Base-by-base conservation (phyloP, 2,888 invertebrate genomes). In the Drosophila fungiperda region DNA sequence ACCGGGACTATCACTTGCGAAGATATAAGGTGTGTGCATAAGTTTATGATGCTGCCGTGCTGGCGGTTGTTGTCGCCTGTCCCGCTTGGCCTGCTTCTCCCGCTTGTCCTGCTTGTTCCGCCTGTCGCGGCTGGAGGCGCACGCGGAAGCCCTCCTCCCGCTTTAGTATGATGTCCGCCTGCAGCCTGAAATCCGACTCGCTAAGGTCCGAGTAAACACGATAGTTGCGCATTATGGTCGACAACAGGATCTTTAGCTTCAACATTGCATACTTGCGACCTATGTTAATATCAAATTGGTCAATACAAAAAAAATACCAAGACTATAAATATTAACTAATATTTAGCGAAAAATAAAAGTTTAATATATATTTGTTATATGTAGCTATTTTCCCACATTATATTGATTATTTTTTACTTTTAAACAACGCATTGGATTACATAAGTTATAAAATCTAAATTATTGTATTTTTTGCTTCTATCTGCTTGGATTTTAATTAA, bases 231-330 rank as follows among this genome's bases (percentile, higher is more conserved):
- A 97, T 91, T 83, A 97, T 95, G 67, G 96, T 96, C 8, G 96
- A 96, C 26, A 97, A 94, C 72, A 97, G 94, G 71, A 96, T 96
- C 93, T 97, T 97, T 88, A 96, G 93, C 92, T 97, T 96, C 81
- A 97, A 93, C 96, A 96, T 96, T 45, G 96, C 96, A 91, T 96
- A 96, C 92, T 97, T 97, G 74, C 96, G 96, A 92, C 95, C 96
- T 96, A 92, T 2, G 15, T 20, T 45, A 15, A 45, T 8, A 45
- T 45, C 15, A 45, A 15, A 23, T 15, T 20, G 45, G 45, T 23
- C 20, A 20, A 45, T 45, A 45, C 20, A 45, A 15, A 15, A 20
- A 45, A 1, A 26, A 2, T 7, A 12, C 7, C 15, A 23, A 45
- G 4, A 20, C 1, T 20, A 20, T 45, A 45, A 8, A 4, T 15